A percentile compares a stretch with the other conserved stretches of the same genome.
Evolutionary conservation across 2,113 vertebrate species (phyloP).

Genomic region (Otolemur garnettii): DNA sequence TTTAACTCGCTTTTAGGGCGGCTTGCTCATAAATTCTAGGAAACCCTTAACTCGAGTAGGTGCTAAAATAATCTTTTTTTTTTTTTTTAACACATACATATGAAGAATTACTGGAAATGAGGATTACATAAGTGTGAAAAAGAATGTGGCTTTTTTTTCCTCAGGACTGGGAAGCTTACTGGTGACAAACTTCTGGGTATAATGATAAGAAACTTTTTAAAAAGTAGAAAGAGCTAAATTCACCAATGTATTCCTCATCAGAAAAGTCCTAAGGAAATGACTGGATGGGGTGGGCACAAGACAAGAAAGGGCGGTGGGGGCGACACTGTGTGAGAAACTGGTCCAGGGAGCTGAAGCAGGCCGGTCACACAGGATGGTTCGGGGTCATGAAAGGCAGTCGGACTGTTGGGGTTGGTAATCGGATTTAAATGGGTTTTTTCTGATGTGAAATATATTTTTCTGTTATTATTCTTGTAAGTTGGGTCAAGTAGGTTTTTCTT

Average conservation of each 20-base stretch:
- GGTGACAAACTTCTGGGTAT: slow-evolving; percentile 52
- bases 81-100: not conserved
- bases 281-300: not conserved
- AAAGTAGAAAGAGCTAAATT: slow-evolving; percentile 60
- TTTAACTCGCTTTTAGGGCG: not conserved
- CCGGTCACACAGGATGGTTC: not conserved
- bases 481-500: not conserved
- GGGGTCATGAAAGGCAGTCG: slow-evolving; percentile 35
- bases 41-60: not conserved
- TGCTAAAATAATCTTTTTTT: slow-evolving; percentile 67
- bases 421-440: not conserved
- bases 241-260: slow-evolving; percentile 57
- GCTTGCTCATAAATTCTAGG: slow-evolving; percentile 27
- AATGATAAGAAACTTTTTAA: slow-evolving; percentile 62
- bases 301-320: not conserved
- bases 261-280: slow-evolving; percentile 45
- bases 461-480: slow-evolving; percentile 25
- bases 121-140: slow-evolving; percentile 71
- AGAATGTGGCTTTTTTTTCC: not conserved
- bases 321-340: not conserved
- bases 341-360: not conserved
- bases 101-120: slow-evolving; percentile 78
- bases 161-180: slow-evolving; percentile 55
- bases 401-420: slow-evolving; percentile 46
- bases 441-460: slow-evolving; percentile 25